Percentiles rank a stretch among this genome's conserved stretches.
Evolutionary conservation across 2,113 vertebrate genomes (phyloP).

Genomic region (Jacana jacana): DNA sequence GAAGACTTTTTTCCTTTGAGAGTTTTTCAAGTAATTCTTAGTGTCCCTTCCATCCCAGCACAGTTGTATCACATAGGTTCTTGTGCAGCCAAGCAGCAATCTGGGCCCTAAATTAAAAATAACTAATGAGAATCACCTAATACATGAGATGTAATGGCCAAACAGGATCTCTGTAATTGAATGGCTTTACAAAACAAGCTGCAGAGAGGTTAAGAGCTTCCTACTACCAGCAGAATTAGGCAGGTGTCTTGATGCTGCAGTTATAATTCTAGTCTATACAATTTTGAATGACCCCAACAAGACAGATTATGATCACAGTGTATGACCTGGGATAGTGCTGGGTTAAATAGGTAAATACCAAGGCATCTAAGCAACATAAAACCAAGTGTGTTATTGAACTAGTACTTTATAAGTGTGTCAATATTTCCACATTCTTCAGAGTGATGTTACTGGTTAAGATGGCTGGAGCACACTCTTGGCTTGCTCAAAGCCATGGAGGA

Average conservation of each 20-base stretch:
- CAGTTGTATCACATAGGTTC: neutral
- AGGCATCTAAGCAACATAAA: neutral
- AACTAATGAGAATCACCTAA: neutral
- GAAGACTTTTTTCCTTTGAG: neutral
- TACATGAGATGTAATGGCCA: neutral
- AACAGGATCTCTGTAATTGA: neutral
- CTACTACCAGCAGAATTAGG: neutral
- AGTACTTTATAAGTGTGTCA: neutral
- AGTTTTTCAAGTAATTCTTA: neutral
- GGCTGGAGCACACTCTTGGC: neutral
- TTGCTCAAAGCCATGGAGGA: neutral
- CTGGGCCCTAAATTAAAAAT: neutral
- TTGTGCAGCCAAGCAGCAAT: accelerated
- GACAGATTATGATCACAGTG: neutral
- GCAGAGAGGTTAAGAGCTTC: neutral
- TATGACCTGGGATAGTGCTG: neutral
- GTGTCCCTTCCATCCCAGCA: neutral
- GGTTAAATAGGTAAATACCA: neutral
- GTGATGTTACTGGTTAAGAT: neutral
- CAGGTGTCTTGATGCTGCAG: neutral
- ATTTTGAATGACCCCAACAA: neutral
- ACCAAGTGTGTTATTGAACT: neutral
- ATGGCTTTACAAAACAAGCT: neutral
- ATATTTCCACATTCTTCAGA: neutral
- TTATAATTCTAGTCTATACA: neutral